Base-by-base conservation (phyloP, 2,888 invertebrate genomes). In the Ceramica pisi region DNA sequence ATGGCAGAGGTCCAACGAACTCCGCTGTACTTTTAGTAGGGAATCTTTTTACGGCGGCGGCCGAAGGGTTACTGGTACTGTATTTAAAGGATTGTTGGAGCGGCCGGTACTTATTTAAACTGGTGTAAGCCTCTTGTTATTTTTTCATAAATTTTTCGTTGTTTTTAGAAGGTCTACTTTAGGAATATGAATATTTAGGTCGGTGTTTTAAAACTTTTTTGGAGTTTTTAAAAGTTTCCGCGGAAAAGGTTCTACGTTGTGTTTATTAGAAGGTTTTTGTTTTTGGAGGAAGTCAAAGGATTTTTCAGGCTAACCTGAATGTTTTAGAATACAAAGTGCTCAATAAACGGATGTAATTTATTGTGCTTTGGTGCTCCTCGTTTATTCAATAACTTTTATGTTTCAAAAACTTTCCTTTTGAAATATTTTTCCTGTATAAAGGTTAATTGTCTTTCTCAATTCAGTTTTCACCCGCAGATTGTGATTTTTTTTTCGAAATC, bases 1-100 rank as follows among this genome's bases (percentile, higher is more conserved):
- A 63, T 81, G 82, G 74, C 82, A 70, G 71, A 75, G 71, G 69
- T 81, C 85, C 82, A 79, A 71, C 81, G 77, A 81, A 66, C 81
- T 72, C 81, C 70, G 84, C 50, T 81, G 71, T 78, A 86, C 80
- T 76, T 78, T 80, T 76, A 73, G 56, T 55, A 41, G 63, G 60
- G 75, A 69, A 74, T 71, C 71, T 84, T 80, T 80, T 75, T 80
- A 78, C 76, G 51, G 69, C 71, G 82, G 78, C 71, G 64, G 66
- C 61, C 71, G 80, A 81, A 81, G 82, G 85, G 85, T 87, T 86
- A 83, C 84, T 87, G 85, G 86, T 86, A 83, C 84, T 87, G 85
- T 83, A 85, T 87, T 87, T 86, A 86, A 84, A 80, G 81, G 78
- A 84, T 87, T 87, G 81, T 83, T 81, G 72, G 73, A 80, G 62